A percentile compares a stretch with the other conserved stretches of the same genome.
These are phyloP conservation scores for Lydus trimaculatus DNA, from an alignment of 2,888 invertebrate species.

Conservation along the genomic window DNA sequence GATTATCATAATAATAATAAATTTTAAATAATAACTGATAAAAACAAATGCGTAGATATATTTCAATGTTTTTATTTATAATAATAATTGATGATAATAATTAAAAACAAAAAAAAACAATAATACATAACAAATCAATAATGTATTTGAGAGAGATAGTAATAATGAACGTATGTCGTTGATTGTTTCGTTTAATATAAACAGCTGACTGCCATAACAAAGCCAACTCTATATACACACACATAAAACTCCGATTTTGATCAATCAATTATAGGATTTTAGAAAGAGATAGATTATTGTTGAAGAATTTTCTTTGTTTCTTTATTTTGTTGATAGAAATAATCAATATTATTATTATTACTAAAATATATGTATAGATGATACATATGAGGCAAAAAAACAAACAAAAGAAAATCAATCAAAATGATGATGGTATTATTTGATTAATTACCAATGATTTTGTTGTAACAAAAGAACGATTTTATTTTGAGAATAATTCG, in stretches of 20 bases:
- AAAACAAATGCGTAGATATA: constrained; percentile 36
- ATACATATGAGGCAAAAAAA: too few species aligned
- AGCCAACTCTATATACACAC: constrained; percentile 38
- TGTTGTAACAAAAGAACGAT: neutral
- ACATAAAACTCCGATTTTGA: constrained; percentile 25
- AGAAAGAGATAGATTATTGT: neutral
- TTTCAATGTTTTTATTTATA: neutral
- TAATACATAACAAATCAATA: constrained; percentile 15
- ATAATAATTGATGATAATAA: constrained; percentile 23
- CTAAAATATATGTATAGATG: too few species aligned
- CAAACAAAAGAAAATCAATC: constrained; percentile 12
- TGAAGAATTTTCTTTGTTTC: neutral
- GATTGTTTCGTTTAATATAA: constrained; percentile 43
- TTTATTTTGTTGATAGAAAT: neutral
- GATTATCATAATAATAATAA: neutral
- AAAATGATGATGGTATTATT: constrained; percentile 2
- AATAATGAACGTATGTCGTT: constrained; percentile 42
- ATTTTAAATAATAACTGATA: constrained; percentile 1
- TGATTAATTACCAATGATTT: neutral
- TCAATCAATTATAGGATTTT: constrained; percentile 33
- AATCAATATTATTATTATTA: too few species aligned
- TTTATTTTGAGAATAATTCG: neutral
- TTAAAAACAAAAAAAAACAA: constrained; percentile 13
- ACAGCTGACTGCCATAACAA: constrained; percentile 62
- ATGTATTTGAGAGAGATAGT: constrained; percentile 22